Conservation (phyloP, 2,113 vertebrate species). For the Uria lomvia region DNA sequence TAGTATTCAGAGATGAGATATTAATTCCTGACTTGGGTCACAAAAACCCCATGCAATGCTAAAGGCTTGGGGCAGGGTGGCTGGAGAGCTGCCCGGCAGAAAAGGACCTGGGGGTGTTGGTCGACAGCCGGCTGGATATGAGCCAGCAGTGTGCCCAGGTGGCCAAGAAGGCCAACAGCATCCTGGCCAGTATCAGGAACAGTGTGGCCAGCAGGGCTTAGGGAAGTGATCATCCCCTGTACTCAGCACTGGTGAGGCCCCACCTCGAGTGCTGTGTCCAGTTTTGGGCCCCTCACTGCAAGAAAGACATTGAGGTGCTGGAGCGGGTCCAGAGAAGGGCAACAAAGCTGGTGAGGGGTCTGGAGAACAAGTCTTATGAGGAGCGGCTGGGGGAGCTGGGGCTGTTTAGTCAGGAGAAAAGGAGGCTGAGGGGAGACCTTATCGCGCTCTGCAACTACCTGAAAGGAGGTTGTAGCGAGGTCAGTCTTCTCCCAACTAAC, state of each 20-base stretch:
- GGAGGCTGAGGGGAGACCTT: neutral
- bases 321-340: rapidly evolving
- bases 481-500: neutral
- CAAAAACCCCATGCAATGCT: neutral
- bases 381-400: neutral
- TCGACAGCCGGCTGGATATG: neutral
- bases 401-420: neutral
- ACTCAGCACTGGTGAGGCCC: rapidly evolving
- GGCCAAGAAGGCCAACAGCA: neutral
- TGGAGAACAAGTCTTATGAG: neutral
- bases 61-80: neutral
- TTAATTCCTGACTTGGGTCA: neutral
- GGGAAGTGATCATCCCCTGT: no score
- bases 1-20: neutral
- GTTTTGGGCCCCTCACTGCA: neutral
- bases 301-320: neutral
- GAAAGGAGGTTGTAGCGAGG: neutral
- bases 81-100: neutral
- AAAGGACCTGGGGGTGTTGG: neutral
- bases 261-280: neutral
- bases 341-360: rapidly evolving
- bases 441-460: neutral
- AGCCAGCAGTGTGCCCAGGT: neutral
- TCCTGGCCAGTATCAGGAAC: neutral
- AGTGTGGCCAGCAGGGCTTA: neutral